Conservation (phyloP, 2,797 vertebrate genomes). For the Tympanoctomys barrerae region DNA sequence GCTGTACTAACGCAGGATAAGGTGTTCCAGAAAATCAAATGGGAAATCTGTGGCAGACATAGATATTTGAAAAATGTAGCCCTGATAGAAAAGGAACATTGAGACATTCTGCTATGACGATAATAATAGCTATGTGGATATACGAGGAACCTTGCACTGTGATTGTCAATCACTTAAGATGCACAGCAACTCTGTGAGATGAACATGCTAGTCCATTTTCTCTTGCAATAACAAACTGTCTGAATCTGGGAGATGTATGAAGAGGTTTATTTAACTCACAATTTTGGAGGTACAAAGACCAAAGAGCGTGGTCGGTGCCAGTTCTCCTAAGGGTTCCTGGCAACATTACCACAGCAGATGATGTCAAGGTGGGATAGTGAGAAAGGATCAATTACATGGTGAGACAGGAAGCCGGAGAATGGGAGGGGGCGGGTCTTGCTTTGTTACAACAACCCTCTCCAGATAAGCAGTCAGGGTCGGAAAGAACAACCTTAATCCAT, state of each 20-base stretch:
- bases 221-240: background rate
- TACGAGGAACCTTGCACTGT: background rate
- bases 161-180: too few species aligned
- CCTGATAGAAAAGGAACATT: background rate
- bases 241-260: background rate
- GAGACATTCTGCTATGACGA: background rate
- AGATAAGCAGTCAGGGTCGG: background rate
- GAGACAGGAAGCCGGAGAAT: background rate
- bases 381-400: background rate
- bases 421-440: too few species aligned
- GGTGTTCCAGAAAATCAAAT: background rate
- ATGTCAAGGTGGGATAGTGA: background rate
- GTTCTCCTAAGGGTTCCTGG: background rate
- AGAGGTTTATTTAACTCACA: background rate
- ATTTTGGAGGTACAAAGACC: background rate
- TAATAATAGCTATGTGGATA: background rate
- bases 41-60: background rate
- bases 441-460: too few species aligned
- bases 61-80: background rate
- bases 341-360: background rate
- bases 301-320: background rate
- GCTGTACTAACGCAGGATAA: background rate
- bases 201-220: background rate
- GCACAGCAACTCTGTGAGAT: fast-evolving
- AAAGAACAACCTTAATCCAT: too few species aligned